Conservation (phyloP, 2,113 vertebrate species). For the Mola mola region DNA sequence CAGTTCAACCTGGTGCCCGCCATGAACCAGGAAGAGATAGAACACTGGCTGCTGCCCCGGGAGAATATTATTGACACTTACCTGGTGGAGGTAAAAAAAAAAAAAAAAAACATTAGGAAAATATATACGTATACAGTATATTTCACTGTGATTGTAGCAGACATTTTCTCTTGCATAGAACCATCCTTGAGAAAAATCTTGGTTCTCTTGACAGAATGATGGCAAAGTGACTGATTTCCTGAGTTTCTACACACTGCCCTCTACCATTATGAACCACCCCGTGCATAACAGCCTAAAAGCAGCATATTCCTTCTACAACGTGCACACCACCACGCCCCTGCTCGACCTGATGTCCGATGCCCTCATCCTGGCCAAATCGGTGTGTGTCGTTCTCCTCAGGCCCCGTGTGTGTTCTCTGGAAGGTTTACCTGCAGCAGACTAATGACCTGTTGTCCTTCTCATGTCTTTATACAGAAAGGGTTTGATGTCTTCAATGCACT, state of each 20-base stretch:
- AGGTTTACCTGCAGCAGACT: neutral
- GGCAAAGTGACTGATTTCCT: conserved; percentile 94
- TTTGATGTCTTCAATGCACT: conserved; percentile 99
- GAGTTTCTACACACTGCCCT: conserved; percentile 98
- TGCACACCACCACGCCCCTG: conserved; percentile 93
- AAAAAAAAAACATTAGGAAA: no score
- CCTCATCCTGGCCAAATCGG: conserved; percentile 96
- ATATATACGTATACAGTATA: no score
- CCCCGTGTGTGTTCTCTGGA: neutral
- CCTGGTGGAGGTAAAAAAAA: conserved; percentile 90
- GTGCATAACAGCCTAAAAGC: conserved; percentile 98
- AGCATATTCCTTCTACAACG: conserved; percentile 98
- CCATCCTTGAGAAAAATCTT: neutral
- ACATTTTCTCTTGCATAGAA: no score
- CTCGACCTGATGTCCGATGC: conserved; percentile 97
- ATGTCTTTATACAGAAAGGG: conserved; percentile 86
- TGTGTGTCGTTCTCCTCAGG: conserved; percentile 65
- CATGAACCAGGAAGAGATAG: conserved; percentile 93
- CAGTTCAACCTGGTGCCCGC: conserved; percentile 92
- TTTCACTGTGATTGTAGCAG: no score
- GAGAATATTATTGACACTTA: conserved; percentile 98
- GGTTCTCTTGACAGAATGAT: conserved; percentile 77
- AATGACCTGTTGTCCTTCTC: neutral
- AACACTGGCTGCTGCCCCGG: conserved; percentile 95
- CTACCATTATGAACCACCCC: conserved; percentile 98